phyloP scores from a whole-genome alignment of 2,888 invertebrate species.

The Agelastica alni region DNA sequence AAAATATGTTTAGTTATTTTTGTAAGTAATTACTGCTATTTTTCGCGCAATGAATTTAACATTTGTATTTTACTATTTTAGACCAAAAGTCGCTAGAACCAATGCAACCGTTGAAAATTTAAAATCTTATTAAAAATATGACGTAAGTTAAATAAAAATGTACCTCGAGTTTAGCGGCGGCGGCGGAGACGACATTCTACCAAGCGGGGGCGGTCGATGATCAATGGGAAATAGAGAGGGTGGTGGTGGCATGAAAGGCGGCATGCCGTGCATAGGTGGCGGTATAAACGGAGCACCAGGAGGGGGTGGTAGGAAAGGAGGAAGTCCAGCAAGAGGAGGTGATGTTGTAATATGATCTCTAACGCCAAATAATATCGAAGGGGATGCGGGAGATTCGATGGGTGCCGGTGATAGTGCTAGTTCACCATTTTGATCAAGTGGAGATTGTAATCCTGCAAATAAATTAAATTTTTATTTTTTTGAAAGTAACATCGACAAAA shows the following conservation, averaged over 20 bases:
- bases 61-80: too few relatives aligned
- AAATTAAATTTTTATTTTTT: background rate
- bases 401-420: constrained; percentile 57
- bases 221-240: constrained; percentile 57
- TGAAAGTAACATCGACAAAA: background rate
- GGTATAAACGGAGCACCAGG: constrained; percentile 70
- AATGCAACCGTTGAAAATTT: too few relatives aligned
- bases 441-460: constrained; percentile 62
- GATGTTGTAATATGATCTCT: constrained; percentile 54
- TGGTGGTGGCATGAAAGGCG: constrained; percentile 58
- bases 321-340: constrained; percentile 61
- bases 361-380: constrained; percentile 55
- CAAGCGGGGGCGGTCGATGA: constrained; percentile 62
- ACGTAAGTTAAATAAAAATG: too few relatives aligned
- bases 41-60: too few relatives aligned
- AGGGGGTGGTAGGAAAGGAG: constrained; percentile 67
- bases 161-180: constrained; percentile 56
- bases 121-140: too few relatives aligned
- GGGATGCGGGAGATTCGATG: constrained; percentile 56
- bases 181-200: constrained; percentile 60
- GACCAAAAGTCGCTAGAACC: too few relatives aligned
- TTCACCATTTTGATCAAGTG: constrained; percentile 60
- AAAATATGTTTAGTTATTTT: too few relatives aligned
- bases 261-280: constrained; percentile 55
- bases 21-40: too few relatives aligned